Base-by-base conservation (phyloP, 2,113 vertebrate species). In the Camelus bactrianus region DNA sequence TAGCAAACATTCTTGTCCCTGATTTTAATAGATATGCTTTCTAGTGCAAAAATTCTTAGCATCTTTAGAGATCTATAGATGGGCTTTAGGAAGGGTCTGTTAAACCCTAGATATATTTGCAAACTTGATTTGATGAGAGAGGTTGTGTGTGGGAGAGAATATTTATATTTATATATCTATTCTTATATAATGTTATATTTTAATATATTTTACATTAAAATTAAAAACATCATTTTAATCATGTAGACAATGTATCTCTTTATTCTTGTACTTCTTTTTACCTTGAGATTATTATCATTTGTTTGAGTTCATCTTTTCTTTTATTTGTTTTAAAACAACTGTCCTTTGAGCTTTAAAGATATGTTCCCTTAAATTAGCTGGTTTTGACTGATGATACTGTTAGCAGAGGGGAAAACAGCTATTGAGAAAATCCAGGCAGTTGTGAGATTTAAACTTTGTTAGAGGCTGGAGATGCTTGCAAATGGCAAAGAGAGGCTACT, bases 211-310 rank as follows among this genome's bases (percentile, higher is more conserved):
- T 89, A 46, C 72, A 60, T 73, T 60, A 70, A 67, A 65, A 35
- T 67, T 90, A 81, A 60, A 42, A 42, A 17, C 87, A 83, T 75
- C 42, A 42, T 92, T 97, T 92, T 77, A 97, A 54, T 75, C 19
- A 84, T 65, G 17, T 82, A 65, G 64, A 24, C 88, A 72, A 70
- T 28, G 20, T 30, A 30, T 82, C 30, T 42, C 5, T 69, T 85
- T 91, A 56, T 52, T 91, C 14, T 1, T 80, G 5, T 87, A 11
- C 22, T 72, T 84, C 28, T 94, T 93, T 96, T 84, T 89, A 16
- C 12, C 8, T 7, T 77, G 54, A 92, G 38, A 85, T 56, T 87
- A 38, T 92, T 56, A 35, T 48, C 54, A 11, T 92, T 60, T 83
- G 32, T 97, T 90, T 79, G 8, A 86, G 17, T 75, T 96, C 17